Base-by-base conservation (phyloP, 1,140 invertebrate genomes). In the Uloborus diversus region DNA sequence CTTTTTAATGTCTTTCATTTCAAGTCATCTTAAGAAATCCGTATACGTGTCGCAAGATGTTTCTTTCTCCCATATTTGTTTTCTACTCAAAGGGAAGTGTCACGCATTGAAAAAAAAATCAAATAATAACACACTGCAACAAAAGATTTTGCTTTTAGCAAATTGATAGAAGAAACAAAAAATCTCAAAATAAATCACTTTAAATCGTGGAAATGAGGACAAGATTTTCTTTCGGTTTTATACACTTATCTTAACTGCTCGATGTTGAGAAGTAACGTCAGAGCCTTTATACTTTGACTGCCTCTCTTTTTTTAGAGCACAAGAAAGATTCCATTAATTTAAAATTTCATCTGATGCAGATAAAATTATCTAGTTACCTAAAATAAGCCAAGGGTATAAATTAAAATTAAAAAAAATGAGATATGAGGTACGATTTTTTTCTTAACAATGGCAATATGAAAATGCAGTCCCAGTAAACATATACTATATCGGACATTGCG, bases 1-100 rank as follows among this genome's bases (percentile, higher is more conserved):
- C 35, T 66, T 42, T 66, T 35, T 51, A 66, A 51, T 69, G 33
- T 59, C 32, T 71, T 42, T 71, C 57, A 59, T 42, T 71, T 59
- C 42, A n/a, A 28, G n/a, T 47, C 53, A 47, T 33, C 33, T 59
- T 56, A 57, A 59, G 33, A 59, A 32, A 59, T 59, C 57, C 33
- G 7, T 28, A 30, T 71, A 71, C 69, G 69, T 71, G 69, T 71
- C 69, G 30, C 53, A 20, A 71, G 20, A 71, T 25, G 42, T 17
- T 33, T 51, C 23, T 42, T 32, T n/a, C 35, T 59, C 4, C 49
- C 69, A 71, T 56, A 33, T 71, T 25, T 59, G n/a, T n/a, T n/a
- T n/a, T n/a, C n/a, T n/a, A n/a, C n/a, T n/a, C n/a, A 42, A 42
- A 9, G 1, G 1, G 17, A 42, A 17, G 9, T 42, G 37, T 42